Evolutionary conservation across 2,797 vertebrate species (phyloP).

Genomic region (Iguana delicatissima): DNA sequence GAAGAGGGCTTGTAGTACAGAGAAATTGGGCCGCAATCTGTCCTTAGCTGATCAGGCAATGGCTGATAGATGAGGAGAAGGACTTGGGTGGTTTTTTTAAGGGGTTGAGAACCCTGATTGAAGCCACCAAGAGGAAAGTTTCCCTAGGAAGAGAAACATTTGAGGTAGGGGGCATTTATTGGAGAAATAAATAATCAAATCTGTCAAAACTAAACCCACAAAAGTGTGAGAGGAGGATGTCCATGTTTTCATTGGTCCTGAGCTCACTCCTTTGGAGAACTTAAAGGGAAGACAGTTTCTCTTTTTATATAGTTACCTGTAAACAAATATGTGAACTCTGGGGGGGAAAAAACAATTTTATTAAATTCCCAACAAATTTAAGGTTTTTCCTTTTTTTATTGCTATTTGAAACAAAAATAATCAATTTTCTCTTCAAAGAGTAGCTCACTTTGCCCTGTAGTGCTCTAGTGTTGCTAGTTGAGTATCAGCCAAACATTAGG

Average conservation of each 20-base stretch:
- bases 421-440: background rate
- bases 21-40: too few species aligned
- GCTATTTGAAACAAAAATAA: background rate
- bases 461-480: background rate
- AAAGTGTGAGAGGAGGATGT: background rate
- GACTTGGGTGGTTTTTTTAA: too few species aligned
- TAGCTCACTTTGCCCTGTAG: background rate
- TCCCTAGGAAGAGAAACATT: too few species aligned
- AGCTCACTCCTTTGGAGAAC: constrained; percentile 46
- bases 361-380: background rate
- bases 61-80: too few species aligned
- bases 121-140: too few species aligned
- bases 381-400: background rate
- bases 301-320: constrained; percentile 21
- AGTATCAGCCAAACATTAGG: constrained; percentile 5
- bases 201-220: too few species aligned
- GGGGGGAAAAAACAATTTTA: background rate
- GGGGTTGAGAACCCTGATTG: too few species aligned
- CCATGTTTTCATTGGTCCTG: constrained; percentile 8
- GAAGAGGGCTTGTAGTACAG: too few species aligned
- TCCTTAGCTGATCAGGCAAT: too few species aligned
- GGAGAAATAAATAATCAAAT: too few species aligned
- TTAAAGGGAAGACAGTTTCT: constrained; percentile 34
- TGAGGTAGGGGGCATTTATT: too few species aligned
- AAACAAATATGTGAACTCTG: background rate